Percentiles rank a stretch among this genome's conserved stretches.
Conservation (phyloP, 2,113 vertebrate genomes). For the Spea multiplicata region DNA sequence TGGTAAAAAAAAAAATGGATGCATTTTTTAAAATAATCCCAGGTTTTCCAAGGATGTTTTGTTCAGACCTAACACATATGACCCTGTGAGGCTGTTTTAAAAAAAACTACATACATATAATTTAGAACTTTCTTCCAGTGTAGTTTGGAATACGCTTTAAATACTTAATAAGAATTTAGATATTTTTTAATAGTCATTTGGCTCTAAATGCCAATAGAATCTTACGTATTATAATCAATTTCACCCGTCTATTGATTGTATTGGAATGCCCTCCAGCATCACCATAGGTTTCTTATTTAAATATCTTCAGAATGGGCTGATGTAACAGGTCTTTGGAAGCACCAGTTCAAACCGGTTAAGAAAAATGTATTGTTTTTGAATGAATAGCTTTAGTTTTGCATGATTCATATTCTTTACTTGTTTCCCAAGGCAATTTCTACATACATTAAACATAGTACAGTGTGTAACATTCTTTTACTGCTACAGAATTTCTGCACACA, state of each 20-base stretch:
- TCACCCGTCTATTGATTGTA: neutral
- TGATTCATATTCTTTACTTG: neutral
- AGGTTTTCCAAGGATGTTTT: too few relatives aligned
- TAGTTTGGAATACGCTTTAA: neutral
- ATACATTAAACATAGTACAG: neutral
- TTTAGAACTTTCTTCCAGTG: neutral
- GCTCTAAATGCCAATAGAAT: neutral
- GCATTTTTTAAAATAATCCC: too few relatives aligned
- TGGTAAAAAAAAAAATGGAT: too few relatives aligned
- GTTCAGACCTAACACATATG: too few relatives aligned
- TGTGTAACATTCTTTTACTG: too few relatives aligned
- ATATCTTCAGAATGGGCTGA: neutral
- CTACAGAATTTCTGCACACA: too few relatives aligned
- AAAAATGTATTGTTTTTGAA: conserved; percentile 2
- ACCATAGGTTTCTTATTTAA: neutral
- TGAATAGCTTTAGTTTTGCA: neutral
- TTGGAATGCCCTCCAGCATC: neutral
- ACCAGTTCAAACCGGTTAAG: neutral
- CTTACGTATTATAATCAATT: neutral
- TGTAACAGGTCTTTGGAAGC: neutral
- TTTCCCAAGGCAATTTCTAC: neutral
- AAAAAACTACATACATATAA: too few relatives aligned
- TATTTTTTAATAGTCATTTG: neutral
- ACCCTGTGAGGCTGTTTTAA: too few relatives aligned
- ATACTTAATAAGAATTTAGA: neutral